Evolutionary conservation across 1,140 invertebrate genomes (phyloP).

Genomic region (Neotoxoptera formosana): DNA sequence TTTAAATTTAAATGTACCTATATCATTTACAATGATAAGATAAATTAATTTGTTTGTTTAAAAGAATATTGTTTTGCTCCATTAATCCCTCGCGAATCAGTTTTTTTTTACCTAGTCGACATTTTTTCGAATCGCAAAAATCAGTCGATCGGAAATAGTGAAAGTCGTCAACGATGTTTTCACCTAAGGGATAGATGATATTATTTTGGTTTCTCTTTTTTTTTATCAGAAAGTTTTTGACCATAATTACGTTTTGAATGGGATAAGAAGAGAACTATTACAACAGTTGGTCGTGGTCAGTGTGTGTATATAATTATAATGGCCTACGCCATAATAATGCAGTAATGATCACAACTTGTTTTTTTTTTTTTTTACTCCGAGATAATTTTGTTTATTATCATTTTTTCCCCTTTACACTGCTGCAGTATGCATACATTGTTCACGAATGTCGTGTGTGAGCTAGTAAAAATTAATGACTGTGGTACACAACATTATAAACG

Average conservation of each 20-base stretch:
- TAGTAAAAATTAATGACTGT: constrained; percentile 46
- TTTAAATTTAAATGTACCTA: background rate
- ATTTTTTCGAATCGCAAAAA: constrained; percentile 52
- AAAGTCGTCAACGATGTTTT: constrained; percentile 54
- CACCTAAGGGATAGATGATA: constrained; percentile 51
- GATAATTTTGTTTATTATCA: constrained; percentile 57
- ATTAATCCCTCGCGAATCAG: constrained; percentile 34
- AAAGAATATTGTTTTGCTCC: constrained; percentile 43
- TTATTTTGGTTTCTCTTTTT: constrained; percentile 54
- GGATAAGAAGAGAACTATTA: constrained; percentile 29
- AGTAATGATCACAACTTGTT: constrained; percentile 54
- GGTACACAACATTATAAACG: background rate
- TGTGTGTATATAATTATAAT: constrained; percentile 45
- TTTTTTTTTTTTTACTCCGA: constrained; percentile 36
- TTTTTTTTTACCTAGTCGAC: constrained; percentile 33
- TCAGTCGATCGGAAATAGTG: constrained; percentile 54
- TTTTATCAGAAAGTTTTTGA: constrained; percentile 56
- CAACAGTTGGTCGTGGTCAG: constrained; percentile 49
- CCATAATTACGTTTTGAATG: constrained; percentile 56
- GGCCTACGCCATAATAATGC: constrained; percentile 27
- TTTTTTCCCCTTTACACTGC: background rate
- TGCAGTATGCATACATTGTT: constrained; percentile 17
- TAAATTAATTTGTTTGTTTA: constrained; percentile 9
- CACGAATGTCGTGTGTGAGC: constrained; percentile 40
- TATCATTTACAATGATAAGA: background rate